These are phyloP conservation scores for Aphidoletes aphidimyza DNA, from an alignment of 2,888 invertebrate genomes.

Conservation along the genomic window DNA sequence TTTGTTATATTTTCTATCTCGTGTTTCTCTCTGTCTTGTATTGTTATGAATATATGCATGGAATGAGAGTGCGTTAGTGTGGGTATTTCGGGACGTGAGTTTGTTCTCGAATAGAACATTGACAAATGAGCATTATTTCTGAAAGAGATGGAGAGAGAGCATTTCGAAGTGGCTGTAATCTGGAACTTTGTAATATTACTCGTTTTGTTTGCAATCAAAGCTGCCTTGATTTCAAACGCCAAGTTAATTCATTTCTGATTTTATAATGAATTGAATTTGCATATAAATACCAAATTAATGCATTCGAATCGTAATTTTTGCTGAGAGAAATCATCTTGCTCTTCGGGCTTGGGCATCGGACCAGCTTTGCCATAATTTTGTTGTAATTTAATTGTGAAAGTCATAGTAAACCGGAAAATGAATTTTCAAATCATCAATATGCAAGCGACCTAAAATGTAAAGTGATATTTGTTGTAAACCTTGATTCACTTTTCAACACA, in stretches of 20 bases:
- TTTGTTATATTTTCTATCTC: too few relatives aligned
- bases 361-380: not conserved
- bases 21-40: too few relatives aligned
- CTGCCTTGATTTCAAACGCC: not conserved
- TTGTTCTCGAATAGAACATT: not conserved
- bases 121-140: not conserved
- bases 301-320: not conserved
- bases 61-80: constrained; percentile 25
- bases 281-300: constrained; percentile 27
- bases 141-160: not conserved
- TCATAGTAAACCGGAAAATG: not conserved
- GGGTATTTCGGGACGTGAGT: not conserved
- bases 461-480: not conserved
- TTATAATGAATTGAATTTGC: constrained; percentile 42
- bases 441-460: not conserved
- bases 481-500: not conserved
- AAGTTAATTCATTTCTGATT: constrained; percentile 33
- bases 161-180: too few relatives aligned
- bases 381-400: not conserved
- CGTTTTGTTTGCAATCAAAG: not conserved
- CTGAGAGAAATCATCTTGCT: too few relatives aligned
- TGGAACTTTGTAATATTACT: not conserved
- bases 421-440: constrained; percentile 38
- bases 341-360: not conserved
- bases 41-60: constrained; percentile 1